Conservation (phyloP, 2,888 invertebrate genomes). For the Anthrax anthrax region DNA sequence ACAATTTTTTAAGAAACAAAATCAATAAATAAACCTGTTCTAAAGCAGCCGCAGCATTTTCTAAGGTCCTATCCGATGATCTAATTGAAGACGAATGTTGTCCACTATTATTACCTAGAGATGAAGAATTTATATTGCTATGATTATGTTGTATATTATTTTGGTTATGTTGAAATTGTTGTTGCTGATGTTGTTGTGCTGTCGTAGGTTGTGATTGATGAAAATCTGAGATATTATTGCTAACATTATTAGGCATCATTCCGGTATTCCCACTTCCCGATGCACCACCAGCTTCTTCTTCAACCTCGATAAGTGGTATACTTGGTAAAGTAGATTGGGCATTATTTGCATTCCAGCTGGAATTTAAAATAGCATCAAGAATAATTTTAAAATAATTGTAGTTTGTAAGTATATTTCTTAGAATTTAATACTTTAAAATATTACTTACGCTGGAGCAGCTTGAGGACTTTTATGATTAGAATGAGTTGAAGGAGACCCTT, state of each 20-base stretch:
- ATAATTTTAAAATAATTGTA: not conserved
- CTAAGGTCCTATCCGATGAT: not conserved
- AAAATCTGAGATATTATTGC: constrained; percentile 11
- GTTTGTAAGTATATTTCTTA: not conserved
- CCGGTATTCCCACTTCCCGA: constrained; percentile 19
- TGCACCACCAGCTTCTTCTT: constrained; percentile 36
- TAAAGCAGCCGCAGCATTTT: constrained; percentile 15
- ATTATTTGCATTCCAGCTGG: constrained; percentile 47
- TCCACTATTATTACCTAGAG: not conserved
- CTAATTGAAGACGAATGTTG: not conserved
- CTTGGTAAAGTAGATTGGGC: constrained; percentile 57
- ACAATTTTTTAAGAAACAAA: not conserved
- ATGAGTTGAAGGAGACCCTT: constrained; percentile 40
- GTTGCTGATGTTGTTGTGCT: constrained; percentile 16
- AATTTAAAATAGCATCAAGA: not conserved
- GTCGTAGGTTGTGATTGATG: constrained; percentile 18
- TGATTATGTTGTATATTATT: not conserved
- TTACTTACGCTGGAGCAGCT: constrained; percentile 32
- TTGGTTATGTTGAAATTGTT: constrained; percentile 15
- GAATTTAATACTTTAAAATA: constrained; percentile 2
- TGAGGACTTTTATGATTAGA: constrained; percentile 31
- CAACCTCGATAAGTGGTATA: constrained; percentile 59
- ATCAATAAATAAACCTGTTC: constrained; percentile 21
- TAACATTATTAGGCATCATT: constrained; percentile 13
- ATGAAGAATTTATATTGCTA: not conserved